Evolutionary conservation across 2,888 invertebrate genomes (phyloP).

Genomic region (Zonitis immaculata): DNA sequence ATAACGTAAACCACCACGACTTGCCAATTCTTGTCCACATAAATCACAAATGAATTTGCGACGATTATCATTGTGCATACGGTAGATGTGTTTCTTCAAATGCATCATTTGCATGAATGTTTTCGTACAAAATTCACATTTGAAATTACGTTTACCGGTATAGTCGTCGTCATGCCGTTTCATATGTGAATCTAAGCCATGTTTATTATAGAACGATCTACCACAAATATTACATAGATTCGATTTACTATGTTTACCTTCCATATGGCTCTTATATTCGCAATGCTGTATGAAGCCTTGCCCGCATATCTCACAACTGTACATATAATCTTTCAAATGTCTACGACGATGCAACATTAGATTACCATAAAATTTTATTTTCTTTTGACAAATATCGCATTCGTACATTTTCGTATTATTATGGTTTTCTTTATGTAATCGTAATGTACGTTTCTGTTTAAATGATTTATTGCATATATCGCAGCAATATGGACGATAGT

Average conservation of each 20-base stretch:
- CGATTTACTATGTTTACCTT: conserved; percentile 32
- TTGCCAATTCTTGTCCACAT: conserved; percentile 39
- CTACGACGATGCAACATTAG: conserved; percentile 52
- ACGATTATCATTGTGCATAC: conserved; percentile 34
- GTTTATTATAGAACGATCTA: conserved; percentile 33
- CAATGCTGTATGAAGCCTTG: conserved; percentile 35
- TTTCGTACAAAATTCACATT: conserved; percentile 36
- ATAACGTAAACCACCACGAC: conserved; percentile 32
- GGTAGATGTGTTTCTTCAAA: conserved; percentile 31
- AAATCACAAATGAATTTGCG: conserved; percentile 35
- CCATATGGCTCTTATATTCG: conserved; percentile 35
- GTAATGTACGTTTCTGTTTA: conserved; percentile 25
- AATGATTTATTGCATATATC: conserved; percentile 28
- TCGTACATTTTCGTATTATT: conserved; percentile 17
- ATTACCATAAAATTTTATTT: conserved; percentile 43
- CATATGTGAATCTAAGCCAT: conserved; percentile 34
- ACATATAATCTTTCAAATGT: conserved; percentile 53
- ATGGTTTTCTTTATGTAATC: conserved; percentile 24
- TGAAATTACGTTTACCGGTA: conserved; percentile 36
- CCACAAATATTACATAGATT: conserved; percentile 36
- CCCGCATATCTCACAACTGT: conserved; percentile 46
- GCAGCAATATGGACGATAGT: conserved; percentile 47
- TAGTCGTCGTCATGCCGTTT: conserved; percentile 28
- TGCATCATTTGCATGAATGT: conserved; percentile 34
- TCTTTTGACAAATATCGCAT: conserved; percentile 56